Evolutionary conservation across 2,888 invertebrate species (phyloP), one percentile per base, ranked within the genome.

Genomic region (Sphecodes monilicornis): DNA sequence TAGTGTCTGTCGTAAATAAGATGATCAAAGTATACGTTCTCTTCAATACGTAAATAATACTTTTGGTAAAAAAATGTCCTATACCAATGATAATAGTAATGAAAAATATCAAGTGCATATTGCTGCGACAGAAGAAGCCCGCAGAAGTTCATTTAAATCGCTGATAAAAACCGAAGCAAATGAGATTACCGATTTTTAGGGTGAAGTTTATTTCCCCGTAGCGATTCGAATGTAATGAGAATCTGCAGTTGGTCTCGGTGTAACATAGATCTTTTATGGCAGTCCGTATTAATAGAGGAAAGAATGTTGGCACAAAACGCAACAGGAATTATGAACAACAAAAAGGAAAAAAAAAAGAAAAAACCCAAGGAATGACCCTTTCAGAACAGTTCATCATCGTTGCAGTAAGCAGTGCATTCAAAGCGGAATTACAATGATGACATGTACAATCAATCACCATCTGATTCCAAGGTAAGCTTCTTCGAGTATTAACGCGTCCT

Each of bases 361-460:
- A 4, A 43, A 54, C 50, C n/a, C n/a, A n/a, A n/a, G 50, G 72
- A 50, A 50, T 36, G n/a, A 50, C 50, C 22, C 50, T 72, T 72
- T 36, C 18, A 68, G 36, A 39, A 66, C 13, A 29, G n/a, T 54
- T 66, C 39, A 79, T 79, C 50, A 54, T 78, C 50, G n/a, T 16
- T n/a, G 39, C 39, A 68, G 18, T 32, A 77, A 41, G 50, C 29
- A 68, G 50, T 13, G 66, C 78, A 79, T 78, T 68, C 41, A 77
- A 78, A 66, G 39, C 29, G 46, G 41, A 32, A 41, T 78, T 54
- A 46, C 36, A 64, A 78, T 54, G 54, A 39, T 54, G 54, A 70
- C 29, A 76, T 22, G 32, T 54, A 43, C 41, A 32, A 68, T 79
- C 66, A 41, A n/a, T 78, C 50, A 29, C 13, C 18, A 39, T 41